Evolutionary conservation across 1,140 invertebrate species (phyloP).

Genomic region (Drosophila nannoptera): DNA sequence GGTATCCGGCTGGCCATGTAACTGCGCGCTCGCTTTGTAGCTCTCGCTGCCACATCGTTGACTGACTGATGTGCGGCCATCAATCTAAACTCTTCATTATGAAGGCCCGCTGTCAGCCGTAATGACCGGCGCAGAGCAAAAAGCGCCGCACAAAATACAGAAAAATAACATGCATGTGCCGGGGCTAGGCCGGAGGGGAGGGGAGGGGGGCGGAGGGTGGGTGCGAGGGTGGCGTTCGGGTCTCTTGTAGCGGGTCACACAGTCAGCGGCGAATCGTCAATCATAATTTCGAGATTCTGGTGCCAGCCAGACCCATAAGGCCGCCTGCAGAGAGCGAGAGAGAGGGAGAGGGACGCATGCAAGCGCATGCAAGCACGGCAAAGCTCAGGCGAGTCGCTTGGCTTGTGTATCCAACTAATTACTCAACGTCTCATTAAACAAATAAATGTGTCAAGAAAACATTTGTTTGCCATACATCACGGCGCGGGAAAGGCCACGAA

Average conservation of each 20-base stretch:
- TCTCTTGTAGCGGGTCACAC: constrained; percentile 62
- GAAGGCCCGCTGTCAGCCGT: constrained; percentile 72
- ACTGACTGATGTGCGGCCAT: constrained; percentile 75
- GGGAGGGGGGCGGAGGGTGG: background rate
- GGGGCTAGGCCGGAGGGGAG: background rate
- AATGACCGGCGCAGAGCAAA: constrained; percentile 70
- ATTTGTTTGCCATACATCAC: constrained; percentile 74
- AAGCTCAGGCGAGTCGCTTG: constrained; percentile 42
- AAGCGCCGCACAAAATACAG: constrained; percentile 49
- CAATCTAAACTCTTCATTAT: constrained; percentile 78
- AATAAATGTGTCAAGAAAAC: constrained; percentile 75
- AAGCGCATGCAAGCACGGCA: background rate
- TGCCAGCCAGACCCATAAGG: background rate
- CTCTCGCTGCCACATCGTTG: constrained; percentile 45
- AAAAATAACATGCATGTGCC: constrained; percentile 49
- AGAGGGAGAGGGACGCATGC: too few relatives aligned
- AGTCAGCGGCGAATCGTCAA: constrained; percentile 69
- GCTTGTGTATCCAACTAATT: constrained; percentile 67
- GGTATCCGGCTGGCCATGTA: constrained; percentile 27
- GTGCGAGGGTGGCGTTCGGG: background rate
- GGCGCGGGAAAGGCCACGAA: constrained; percentile 50
- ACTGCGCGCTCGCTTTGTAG: background rate
- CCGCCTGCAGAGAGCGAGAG: too few relatives aligned
- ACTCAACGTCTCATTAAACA: constrained; percentile 76
- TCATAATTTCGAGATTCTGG: constrained; percentile 73